Base-by-base conservation (phyloP, 2,797 vertebrate species). In the Chelon labrosus region DNA sequence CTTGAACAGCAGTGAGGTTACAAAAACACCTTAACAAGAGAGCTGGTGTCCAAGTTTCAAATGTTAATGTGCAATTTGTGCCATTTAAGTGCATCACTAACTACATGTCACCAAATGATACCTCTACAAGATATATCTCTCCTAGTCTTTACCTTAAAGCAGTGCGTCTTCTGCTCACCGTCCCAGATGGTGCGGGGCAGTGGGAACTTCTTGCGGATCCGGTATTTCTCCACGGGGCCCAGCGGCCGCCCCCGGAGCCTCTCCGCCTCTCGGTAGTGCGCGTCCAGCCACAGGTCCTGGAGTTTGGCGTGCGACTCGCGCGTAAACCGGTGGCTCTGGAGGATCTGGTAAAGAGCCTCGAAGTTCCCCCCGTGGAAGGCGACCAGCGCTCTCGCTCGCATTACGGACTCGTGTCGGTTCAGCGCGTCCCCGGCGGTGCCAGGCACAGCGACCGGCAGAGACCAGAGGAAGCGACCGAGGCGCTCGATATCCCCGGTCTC, bases 191-290 rank as follows among this genome's bases (percentile, higher is more conserved):
- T 96, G 41, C 94, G 88, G 6, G 95, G 95, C 64, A 96, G 90
- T 0, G 95, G 95, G 63, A 95, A 96, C 93, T 96, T 96, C 94
- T 96, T 96, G 57, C 95, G 94, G 73, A 96, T 95, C 14, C 95
- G 92, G 84, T 96, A 96, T 75, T 96, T 96, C 86, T 96, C 95
- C 85, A 96, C 95, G 0, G 95, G 94, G 0, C 95, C 95, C 74
- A 96, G 90, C 0, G 95, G 93, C 25, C 95, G 77, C 0, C 95
- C 95, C 0, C 95, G 88, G 10, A 95, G 93, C 62, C 94, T 85
- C 86, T 96, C 95, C 16, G 95, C 95, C 85, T 96, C 95, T 0
- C 94, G 88, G 89, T 95, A 96, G 78, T 95, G 95, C 67, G 94
- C 95, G 77, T 95, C 94, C 83, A 96, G 91, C 95, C 95, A 95